Conservation (phyloP, 2,797 vertebrate species). For the Dendrocincla fuliginosa region DNA sequence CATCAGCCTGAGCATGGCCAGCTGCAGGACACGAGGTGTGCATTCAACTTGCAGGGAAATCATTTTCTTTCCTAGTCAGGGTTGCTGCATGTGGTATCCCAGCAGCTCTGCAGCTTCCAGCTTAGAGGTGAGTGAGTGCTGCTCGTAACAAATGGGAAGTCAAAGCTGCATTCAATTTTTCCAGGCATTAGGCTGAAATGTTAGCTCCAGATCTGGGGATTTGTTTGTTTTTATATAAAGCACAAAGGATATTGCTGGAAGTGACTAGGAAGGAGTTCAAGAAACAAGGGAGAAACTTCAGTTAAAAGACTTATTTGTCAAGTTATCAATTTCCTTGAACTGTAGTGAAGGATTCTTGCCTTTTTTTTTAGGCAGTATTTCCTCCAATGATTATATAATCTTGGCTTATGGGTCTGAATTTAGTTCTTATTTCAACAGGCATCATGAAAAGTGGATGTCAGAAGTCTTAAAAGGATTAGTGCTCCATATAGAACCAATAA, state of each 20-base stretch:
- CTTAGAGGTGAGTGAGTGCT: not conserved
- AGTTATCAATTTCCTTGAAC: not conserved
- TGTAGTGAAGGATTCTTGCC: not conserved
- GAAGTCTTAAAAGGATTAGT: slow-evolving; percentile 37
- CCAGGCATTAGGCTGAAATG: not conserved
- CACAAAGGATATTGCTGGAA: not conserved
- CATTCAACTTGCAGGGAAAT: rapidly evolving
- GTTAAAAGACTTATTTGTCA: not conserved
- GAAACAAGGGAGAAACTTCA: not conserved
- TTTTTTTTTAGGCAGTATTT: not conserved
- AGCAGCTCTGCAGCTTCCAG: not conserved
- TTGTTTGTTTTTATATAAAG: not conserved
- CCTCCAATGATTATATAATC: not conserved
- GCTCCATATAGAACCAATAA: slow-evolving; percentile 18
- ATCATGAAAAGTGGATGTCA: not conserved
- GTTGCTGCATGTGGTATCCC: not conserved
- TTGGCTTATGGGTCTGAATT: not conserved
- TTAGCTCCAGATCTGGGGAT: not conserved
- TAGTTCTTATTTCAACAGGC: slow-evolving; percentile 1
- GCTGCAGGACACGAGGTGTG: not conserved
- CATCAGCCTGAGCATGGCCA: not conserved
- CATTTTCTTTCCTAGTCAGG: rapidly evolving
- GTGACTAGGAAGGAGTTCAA: not conserved
- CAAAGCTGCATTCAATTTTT: not conserved
- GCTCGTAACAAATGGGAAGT: not conserved